phyloP scores from a whole-genome alignment of 2,888 invertebrate species.

The Argyresthia albistria region DNA sequence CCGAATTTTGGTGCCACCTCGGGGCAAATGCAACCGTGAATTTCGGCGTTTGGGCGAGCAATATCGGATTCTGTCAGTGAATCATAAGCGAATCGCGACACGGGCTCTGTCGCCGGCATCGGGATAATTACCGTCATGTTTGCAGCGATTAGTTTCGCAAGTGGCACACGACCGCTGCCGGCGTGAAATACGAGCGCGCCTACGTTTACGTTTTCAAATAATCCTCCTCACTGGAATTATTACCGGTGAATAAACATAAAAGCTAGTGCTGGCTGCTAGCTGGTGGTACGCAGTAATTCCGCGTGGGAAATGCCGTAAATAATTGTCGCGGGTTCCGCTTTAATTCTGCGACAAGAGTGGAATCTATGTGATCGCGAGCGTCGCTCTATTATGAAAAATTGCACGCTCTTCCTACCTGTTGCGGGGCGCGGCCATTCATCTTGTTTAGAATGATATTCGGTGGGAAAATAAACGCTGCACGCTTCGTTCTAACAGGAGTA shows the following conservation, averaged over 20 bases:
- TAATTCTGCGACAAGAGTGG: conserved; percentile 45
- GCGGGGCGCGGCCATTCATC: neutral
- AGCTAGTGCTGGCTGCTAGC: conserved; percentile 12
- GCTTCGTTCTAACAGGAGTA: too few relatives aligned
- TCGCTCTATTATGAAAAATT: conserved; percentile 28
- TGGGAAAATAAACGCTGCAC: neutral
- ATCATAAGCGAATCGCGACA: conserved; percentile 32
- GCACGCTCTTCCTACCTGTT: conserved; percentile 15
- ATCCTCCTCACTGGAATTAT: conserved; percentile 51
- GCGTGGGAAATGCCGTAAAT: conserved; percentile 50
- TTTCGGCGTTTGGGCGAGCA: too few relatives aligned
- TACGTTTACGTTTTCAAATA: conserved; percentile 57
- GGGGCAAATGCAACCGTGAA: too few relatives aligned
- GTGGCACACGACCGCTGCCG: conserved; percentile 37
- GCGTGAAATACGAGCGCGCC: conserved; percentile 49
- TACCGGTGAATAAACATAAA: conserved; percentile 60
- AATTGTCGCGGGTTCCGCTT: conserved; percentile 50
- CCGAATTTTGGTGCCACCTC: too few relatives aligned
- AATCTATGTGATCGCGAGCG: conserved; percentile 40
- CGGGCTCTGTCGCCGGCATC: conserved; percentile 18
- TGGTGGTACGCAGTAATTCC: conserved; percentile 32
- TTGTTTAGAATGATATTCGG: neutral
- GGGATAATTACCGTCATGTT: conserved; percentile 50
- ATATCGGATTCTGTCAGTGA: conserved; percentile 34
- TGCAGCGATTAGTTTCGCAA: conserved; percentile 53